phyloP scores from a whole-genome alignment of 2,888 invertebrate species.

The Dryocosmus kuriphilus region DNA sequence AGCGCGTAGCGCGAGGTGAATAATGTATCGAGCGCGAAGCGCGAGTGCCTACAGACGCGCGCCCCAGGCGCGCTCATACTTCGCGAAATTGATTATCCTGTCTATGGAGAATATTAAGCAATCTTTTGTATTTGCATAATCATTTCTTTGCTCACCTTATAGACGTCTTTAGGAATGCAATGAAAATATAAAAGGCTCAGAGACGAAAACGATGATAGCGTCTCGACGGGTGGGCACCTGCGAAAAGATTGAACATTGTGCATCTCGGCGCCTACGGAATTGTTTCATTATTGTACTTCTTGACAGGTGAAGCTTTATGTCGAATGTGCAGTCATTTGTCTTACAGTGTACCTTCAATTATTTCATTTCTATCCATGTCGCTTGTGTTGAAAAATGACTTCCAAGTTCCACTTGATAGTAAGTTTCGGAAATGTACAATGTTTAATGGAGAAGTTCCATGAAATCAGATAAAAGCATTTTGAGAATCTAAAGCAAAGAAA shows the following conservation, averaged over 20 bases:
- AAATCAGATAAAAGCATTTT: too few species aligned
- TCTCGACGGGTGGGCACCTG: conserved; percentile 45
- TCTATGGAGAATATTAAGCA: not conserved
- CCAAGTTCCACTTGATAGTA: conserved; percentile 4
- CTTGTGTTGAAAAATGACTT: not conserved
- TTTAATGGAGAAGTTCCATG: too few species aligned
- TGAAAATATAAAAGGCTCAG: conserved; percentile 18
- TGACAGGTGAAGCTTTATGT: conserved; percentile 68
- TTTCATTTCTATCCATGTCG: conserved; percentile 1
- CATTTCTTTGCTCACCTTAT: conserved; percentile 25
- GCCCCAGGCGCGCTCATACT: too few species aligned
- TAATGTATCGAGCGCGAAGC: too few species aligned
- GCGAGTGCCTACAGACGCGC: too few species aligned
- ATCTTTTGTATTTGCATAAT: conserved; percentile 20
- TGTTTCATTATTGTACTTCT: conserved; percentile 66
- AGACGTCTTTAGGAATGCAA: conserved; percentile 16
- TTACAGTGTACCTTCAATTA: conserved; percentile 32
- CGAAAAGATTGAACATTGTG: conserved; percentile 44
- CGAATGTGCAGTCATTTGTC: conserved; percentile 59
- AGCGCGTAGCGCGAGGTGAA: too few species aligned
- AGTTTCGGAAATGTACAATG: not conserved
- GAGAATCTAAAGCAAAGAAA: too few species aligned
- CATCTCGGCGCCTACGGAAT: conserved; percentile 64
- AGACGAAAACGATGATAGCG: conserved; percentile 38
- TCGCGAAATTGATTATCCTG: too few species aligned